phyloP scores from a whole-genome alignment of 2,113 vertebrate genomes.

The Rhombomys opimus region DNA sequence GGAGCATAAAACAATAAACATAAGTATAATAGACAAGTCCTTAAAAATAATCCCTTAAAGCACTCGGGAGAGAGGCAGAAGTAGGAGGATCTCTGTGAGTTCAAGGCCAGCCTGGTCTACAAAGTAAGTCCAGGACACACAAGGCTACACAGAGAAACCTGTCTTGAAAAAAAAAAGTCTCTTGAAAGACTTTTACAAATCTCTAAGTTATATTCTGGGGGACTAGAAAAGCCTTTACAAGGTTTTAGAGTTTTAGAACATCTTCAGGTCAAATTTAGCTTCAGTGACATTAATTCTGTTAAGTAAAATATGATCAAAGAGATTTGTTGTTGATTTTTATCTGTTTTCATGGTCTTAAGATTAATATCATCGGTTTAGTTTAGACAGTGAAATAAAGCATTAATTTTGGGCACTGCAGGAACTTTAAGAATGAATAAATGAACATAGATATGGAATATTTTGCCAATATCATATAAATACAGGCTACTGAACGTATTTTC shows the following conservation, averaged over 20 bases:
- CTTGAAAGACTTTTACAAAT: slow-evolving; percentile 28
- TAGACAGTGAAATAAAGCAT: background rate
- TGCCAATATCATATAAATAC: background rate
- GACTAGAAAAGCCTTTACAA: slow-evolving; percentile 6
- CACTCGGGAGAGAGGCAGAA: no score
- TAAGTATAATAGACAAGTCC: slow-evolving; percentile 38
- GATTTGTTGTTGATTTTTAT: background rate
- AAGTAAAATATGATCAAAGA: background rate
- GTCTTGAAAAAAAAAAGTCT: no score
- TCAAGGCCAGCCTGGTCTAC: no score
- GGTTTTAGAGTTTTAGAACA: slow-evolving; percentile 48
- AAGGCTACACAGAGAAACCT: no score
- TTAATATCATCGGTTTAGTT: background rate
- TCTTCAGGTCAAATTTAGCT: background rate
- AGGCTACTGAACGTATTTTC: background rate
- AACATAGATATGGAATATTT: background rate
- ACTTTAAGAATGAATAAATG: background rate
- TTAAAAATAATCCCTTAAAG: background rate
- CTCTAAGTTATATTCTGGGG: background rate
- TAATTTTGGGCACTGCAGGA: background rate
- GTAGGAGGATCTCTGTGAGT: no score
- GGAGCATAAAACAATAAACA: slow-evolving; percentile 60
- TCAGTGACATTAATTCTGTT: background rate
- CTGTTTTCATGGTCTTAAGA: background rate
- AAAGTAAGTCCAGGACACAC: no score